phyloP scores from a whole-genome alignment of 2,888 invertebrate genomes.

The Alloplasta piceator region DNA sequence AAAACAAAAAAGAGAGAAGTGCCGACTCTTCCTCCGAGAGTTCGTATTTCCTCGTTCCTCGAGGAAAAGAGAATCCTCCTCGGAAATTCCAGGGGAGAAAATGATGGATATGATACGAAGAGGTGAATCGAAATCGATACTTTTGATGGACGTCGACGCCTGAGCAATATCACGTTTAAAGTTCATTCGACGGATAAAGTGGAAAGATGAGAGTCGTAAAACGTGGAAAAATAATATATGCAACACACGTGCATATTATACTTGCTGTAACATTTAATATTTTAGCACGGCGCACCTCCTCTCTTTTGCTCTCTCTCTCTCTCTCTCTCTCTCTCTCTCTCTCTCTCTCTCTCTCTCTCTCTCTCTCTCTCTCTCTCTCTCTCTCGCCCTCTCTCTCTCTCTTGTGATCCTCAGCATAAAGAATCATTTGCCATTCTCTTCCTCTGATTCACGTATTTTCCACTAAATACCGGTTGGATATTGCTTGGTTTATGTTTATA shows the following conservation, averaged over 20 bases:
- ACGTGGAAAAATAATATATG: slow-evolving; percentile 24
- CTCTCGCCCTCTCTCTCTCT: not conserved
- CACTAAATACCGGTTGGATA: not conserved
- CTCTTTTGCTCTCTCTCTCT: not conserved
- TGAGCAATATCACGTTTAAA: slow-evolving; percentile 33
- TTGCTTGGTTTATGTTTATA: too few species aligned
- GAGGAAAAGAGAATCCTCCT: not conserved
- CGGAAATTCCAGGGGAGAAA: slow-evolving; percentile 11
- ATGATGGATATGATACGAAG: not conserved
- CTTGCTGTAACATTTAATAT: slow-evolving; percentile 9
- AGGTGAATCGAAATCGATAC: slow-evolving; percentile 30
- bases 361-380: not conserved
- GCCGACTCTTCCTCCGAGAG: slow-evolving; percentile 7
- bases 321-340: not conserved
- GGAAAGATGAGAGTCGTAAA: slow-evolving; percentile 49
- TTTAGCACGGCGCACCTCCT: slow-evolving; percentile 52
- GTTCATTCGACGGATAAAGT: slow-evolving; percentile 54
- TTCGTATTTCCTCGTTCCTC: not conserved
- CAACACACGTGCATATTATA: slow-evolving; percentile 6
- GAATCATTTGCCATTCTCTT: slow-evolving; percentile 66
- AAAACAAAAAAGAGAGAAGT: too few species aligned
- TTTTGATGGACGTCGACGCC: not conserved
- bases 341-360: not conserved
- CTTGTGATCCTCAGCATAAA: too few species aligned
- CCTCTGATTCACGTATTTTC: slow-evolving; percentile 58